phyloP scores from a whole-genome alignment of 2,113 vertebrate species.

The Melozone crissalis region DNA sequence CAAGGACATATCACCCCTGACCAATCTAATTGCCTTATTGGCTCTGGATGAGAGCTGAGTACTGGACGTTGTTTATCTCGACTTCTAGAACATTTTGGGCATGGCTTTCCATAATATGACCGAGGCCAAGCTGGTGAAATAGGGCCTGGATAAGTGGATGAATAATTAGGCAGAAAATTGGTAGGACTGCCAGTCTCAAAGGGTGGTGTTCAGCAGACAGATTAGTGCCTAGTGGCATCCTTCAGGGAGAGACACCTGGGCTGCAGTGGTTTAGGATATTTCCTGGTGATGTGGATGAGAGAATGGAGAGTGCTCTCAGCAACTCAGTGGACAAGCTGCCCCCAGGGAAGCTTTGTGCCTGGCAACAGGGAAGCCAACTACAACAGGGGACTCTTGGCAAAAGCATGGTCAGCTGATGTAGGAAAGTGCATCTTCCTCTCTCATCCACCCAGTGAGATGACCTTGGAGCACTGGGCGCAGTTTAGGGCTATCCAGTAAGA shows the following conservation, averaged over 20 bases:
- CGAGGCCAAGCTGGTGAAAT: not conserved
- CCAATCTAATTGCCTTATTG: not conserved
- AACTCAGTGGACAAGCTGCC: not conserved
- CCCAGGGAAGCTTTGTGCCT: not conserved
- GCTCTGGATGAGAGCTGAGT: not conserved
- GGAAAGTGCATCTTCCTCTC: not conserved
- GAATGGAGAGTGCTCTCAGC: accelerated
- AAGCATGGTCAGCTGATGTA: accelerated
- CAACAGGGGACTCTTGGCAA: not conserved
- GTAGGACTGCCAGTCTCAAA: not conserved
- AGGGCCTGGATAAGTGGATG: not conserved
- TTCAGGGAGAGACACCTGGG: not conserved
- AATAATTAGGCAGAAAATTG: not conserved
- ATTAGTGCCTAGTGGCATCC: not conserved
- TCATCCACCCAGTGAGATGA: not conserved
- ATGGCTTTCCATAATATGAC: not conserved
- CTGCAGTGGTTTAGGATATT: not conserved
- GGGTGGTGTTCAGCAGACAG: not conserved
- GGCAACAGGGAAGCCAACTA: not conserved
- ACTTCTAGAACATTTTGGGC: not conserved
- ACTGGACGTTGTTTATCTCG: accelerated
- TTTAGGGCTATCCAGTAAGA: not conserved
- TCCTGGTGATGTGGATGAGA: not conserved
- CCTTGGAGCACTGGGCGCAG: not conserved
- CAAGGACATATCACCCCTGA: not conserved